Percentiles rank a stretch among this genome's conserved stretches.
These are phyloP conservation scores for Scaptomyza polygonia DNA, from an alignment of 2,888 invertebrate species.

Conservation along the genomic window DNA sequence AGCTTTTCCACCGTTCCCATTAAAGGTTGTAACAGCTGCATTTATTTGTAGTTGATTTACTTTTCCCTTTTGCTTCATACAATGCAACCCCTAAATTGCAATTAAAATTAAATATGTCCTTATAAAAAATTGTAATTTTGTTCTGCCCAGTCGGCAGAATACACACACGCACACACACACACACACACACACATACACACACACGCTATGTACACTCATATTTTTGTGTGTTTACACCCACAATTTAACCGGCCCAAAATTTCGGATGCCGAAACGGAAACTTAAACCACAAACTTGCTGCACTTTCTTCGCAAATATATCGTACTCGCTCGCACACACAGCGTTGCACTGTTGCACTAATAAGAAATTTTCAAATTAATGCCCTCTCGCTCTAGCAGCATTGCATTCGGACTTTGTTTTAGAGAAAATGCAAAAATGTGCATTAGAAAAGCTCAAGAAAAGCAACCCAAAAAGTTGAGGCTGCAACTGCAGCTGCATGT, in stretches of 20 bases:
- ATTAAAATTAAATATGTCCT: conserved; percentile 46
- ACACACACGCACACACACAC: conserved; percentile 9
- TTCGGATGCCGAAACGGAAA: conserved; percentile 36
- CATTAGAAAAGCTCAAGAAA: conserved; percentile 79
- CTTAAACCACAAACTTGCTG: conserved; percentile 64
- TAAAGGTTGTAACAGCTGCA: background rate
- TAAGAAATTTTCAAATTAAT: conserved; percentile 71
- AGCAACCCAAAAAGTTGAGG: conserved; percentile 56
- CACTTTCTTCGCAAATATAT: conserved; percentile 68
- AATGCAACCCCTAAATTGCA: conserved; percentile 16
- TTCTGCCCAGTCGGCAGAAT: conserved; percentile 44
- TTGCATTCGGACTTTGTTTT: conserved; percentile 69
- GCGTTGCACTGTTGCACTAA: conserved; percentile 52
- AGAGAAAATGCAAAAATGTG: conserved; percentile 76
- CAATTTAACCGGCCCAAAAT: conserved; percentile 14
- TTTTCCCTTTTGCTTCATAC: background rate
- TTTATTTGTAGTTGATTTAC: conserved; percentile 3
- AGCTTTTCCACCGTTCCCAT: background rate
- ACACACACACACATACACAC: conserved; percentile 1
- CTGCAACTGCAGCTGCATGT: conserved; percentile 33
- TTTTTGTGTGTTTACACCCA: conserved; percentile 42
- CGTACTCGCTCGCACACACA: conserved; percentile 46
- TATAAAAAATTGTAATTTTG: conserved; percentile 40
- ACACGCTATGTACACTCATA: background rate
- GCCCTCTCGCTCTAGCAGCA: conserved; percentile 65